These are phyloP conservation scores for Microtus pennsylvanicus DNA, from an alignment of 2,113 vertebrate species.

Conservation along the genomic window DNA sequence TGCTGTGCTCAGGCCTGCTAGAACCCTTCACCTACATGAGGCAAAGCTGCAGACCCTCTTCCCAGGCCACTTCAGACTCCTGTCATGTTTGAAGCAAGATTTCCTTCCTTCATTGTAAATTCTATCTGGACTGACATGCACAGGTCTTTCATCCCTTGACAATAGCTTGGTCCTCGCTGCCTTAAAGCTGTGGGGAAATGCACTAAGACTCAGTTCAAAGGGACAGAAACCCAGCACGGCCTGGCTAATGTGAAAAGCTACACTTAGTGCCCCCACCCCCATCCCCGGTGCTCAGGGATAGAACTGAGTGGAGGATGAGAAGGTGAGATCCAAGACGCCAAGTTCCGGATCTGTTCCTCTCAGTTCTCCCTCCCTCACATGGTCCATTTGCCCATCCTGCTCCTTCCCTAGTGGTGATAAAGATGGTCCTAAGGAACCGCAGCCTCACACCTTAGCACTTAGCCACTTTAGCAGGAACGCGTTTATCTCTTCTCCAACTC, in stretches of 20 bases:
- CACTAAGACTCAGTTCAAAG: not conserved
- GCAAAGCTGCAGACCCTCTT: not conserved
- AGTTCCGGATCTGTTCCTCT: not conserved
- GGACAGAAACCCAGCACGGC: not conserved
- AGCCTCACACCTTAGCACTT: not conserved
- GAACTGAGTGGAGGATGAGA: not conserved
- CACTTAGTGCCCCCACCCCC: not conserved
- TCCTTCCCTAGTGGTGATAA: not conserved
- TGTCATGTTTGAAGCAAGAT: not conserved
- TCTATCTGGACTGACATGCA: not conserved
- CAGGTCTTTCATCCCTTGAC: not conserved
- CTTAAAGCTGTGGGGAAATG: not conserved
- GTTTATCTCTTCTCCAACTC: not conserved
- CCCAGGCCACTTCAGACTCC: not conserved
- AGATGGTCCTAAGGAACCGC: not conserved
- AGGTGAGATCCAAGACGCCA: not conserved
- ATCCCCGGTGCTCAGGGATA: not conserved
- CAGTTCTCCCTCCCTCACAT: not conserved
- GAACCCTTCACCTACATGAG: not conserved
- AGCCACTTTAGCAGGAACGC: not conserved
- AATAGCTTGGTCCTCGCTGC: not conserved
- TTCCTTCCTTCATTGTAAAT: not conserved
- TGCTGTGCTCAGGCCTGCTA: not conserved
- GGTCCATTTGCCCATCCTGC: not conserved
- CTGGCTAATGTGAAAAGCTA: not conserved